Conservation (phyloP, 2,797 vertebrate genomes). For the Pelochelys cantorii region DNA sequence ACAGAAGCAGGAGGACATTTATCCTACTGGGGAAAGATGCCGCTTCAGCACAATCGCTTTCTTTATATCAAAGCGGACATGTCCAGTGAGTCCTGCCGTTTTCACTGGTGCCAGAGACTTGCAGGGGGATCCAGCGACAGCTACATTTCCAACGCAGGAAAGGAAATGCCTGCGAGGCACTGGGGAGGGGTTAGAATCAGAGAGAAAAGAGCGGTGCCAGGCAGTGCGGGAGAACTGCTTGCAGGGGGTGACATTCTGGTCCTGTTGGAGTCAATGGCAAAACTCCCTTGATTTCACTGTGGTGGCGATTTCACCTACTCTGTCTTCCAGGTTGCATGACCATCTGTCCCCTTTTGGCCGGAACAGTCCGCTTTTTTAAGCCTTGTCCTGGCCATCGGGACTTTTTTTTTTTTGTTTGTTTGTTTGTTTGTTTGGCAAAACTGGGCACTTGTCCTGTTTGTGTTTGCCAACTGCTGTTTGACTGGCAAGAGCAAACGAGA, state of each 20-base stretch:
- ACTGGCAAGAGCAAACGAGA: too few species aligned
- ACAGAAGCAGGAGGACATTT: slow-evolving; percentile 3
- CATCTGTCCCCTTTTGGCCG: too few species aligned
- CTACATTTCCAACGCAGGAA: not conserved
- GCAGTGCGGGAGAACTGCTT: not conserved
- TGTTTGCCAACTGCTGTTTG: too few species aligned
- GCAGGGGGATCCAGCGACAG: not conserved
- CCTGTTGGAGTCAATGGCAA: not conserved
- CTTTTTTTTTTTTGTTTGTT: too few species aligned
- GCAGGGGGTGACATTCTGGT: not conserved
- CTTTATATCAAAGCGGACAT: not conserved
- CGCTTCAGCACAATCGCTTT: slow-evolving; percentile 7
- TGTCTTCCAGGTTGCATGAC: too few species aligned
- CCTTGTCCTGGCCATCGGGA: too few species aligned
- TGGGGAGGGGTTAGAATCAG: not conserved
- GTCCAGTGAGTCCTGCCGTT: not conserved
- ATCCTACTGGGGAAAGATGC: not conserved
- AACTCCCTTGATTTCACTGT: not conserved
- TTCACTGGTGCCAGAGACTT: not conserved
- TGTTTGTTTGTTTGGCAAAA: too few species aligned
- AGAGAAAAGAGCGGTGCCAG: not conserved
- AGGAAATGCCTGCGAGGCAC: not conserved
- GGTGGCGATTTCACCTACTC: not conserved
- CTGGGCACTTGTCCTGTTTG: too few species aligned
- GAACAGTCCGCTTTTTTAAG: too few species aligned